A percentile compares a stretch with the other conserved stretches of the same genome.
These are phyloP conservation scores for Noctilio leporinus DNA, from an alignment of 2,113 vertebrate genomes.

Conservation along the genomic window DNA sequence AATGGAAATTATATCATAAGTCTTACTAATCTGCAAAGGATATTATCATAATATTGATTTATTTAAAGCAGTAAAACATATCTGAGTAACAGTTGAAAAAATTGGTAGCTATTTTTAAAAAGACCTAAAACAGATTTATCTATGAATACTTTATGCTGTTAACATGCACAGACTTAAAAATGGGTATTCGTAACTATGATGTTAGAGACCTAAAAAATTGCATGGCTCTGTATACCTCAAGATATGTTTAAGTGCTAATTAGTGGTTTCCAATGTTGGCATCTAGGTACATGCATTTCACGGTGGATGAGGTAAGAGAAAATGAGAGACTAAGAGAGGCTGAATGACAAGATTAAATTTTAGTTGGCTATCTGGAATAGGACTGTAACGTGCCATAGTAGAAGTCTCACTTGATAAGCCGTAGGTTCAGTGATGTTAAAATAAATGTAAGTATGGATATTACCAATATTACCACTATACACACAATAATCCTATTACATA, in stretches of 20 bases:
- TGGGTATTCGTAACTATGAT: background rate
- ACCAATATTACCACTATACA: background rate
- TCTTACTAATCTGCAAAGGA: constrained; percentile 27
- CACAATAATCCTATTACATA: background rate
- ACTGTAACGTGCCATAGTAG: background rate
- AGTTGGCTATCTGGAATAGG: background rate
- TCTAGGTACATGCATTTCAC: background rate
- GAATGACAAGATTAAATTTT: background rate
- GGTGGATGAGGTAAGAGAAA: rapidly evolving
- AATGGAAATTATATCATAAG: constrained; percentile 64
- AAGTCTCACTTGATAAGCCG: background rate
- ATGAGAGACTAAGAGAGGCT: background rate
- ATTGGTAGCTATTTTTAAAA: constrained; percentile 14
- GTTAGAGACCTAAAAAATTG: background rate
- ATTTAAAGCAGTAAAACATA: constrained; percentile 9
- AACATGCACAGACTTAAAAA: background rate
- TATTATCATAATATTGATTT: constrained; percentile 45
- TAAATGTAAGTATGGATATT: background rate
- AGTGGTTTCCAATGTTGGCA: background rate
- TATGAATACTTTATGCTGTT: background rate
- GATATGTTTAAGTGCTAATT: background rate
- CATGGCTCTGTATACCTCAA: background rate
- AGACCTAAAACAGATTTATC: constrained; percentile 16
- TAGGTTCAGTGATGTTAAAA: background rate
- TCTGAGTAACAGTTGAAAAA: constrained; percentile 1